Percentiles rank a stretch among this genome's conserved stretches.
Evolutionary conservation across 2,797 vertebrate genomes (phyloP).

Genomic region (Schizothorax lantsangensis): DNA sequence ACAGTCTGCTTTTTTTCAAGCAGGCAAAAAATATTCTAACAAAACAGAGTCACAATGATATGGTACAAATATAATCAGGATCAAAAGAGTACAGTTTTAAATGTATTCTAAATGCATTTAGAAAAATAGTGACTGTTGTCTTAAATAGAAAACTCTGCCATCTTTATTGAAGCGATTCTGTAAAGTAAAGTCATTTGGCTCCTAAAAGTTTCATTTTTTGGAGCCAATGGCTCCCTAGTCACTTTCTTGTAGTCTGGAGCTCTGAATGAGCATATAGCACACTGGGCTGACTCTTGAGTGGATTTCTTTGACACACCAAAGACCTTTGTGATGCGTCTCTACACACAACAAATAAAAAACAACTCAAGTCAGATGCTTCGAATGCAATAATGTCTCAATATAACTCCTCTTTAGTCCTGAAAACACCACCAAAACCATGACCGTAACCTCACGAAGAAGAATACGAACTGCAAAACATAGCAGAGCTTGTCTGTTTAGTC

Average conservation of each 20-base stretch:
- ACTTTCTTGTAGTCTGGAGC: slow-evolving; percentile 14
- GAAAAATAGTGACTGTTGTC: neutral
- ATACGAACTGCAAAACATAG: slow-evolving; percentile 12
- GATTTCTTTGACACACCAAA: slow-evolving; percentile 40
- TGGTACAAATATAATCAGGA: neutral
- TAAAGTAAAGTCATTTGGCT: neutral
- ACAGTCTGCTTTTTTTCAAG: neutral
- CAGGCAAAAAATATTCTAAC: neutral
- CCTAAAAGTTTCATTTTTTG: neutral
- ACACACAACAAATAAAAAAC: slow-evolving; percentile 23
- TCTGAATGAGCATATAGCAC: slow-evolving; percentile 3
- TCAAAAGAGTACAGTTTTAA: neutral
- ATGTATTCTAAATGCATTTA: neutral
- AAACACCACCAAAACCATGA: slow-evolving; percentile 37
- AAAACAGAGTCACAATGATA: neutral
- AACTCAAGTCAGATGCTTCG: slow-evolving; percentile 8
- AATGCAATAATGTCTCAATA: slow-evolving; percentile 39
- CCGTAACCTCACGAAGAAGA: slow-evolving; percentile 31
- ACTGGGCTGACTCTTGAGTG: slow-evolving; percentile 13
- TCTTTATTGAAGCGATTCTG: neutral
- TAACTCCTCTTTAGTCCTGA: slow-evolving; percentile 44
- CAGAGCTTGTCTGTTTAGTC: slow-evolving; percentile 70
- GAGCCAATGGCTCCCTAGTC: slow-evolving; percentile 1
- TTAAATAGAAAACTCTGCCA: neutral
- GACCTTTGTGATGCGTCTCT: slow-evolving; percentile 32